Conservation (phyloP, 2,113 vertebrate species). For the Himantopus leucocephalus region DNA sequence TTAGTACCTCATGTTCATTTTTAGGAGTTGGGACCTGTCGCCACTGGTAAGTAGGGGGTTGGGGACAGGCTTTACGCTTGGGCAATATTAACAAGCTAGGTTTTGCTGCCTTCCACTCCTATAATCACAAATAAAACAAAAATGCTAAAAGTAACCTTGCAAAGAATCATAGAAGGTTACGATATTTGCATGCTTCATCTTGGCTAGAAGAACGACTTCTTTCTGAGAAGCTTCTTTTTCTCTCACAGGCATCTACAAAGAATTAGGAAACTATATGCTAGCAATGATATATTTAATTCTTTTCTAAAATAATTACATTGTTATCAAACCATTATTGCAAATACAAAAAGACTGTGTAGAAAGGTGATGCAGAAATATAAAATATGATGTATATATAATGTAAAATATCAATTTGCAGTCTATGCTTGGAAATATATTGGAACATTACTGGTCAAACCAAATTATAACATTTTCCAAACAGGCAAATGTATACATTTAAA, state of each 20-base stretch:
- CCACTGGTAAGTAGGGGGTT: not conserved
- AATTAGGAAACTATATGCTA: not conserved
- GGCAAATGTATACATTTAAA: not conserved
- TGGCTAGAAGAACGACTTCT: constrained; percentile 85
- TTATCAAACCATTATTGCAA: not conserved
- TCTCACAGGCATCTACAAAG: constrained; percentile 79
- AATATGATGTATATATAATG: not conserved
- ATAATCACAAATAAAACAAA: not conserved
- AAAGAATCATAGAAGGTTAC: constrained; percentile 84
- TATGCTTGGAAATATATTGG: not conserved
- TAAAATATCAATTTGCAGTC: not conserved
- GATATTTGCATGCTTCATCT: constrained; percentile 92
- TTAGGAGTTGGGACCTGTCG: not conserved
- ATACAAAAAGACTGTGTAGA: not conserved
- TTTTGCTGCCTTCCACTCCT: not conserved
- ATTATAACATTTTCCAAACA: not conserved
- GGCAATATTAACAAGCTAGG: not conserved
- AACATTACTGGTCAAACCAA: not conserved
- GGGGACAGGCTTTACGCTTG: not conserved
- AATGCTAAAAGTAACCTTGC: constrained; percentile 75
- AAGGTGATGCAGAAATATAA: not conserved
- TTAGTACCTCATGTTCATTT: not conserved
- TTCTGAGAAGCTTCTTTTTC: constrained; percentile 86
- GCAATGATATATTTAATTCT: not conserved
- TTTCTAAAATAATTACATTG: not conserved